phyloP scores from a whole-genome alignment of 2,888 invertebrate genomes.

The Carabus problematicus region DNA sequence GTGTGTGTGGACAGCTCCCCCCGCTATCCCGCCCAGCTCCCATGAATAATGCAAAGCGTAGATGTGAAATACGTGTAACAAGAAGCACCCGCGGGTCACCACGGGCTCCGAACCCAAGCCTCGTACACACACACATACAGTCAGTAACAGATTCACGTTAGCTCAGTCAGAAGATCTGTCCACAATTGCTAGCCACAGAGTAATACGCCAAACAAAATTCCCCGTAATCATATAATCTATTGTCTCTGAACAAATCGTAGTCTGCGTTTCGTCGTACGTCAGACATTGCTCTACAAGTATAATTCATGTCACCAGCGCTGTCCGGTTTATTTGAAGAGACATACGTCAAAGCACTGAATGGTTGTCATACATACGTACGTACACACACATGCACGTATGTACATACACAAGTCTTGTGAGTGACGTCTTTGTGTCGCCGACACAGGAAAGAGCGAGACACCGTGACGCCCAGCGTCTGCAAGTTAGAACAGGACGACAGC shows the following conservation, averaged over 20 bases:
- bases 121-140: not conserved
- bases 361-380: no score
- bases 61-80: conserved; percentile 61
- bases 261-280: no score
- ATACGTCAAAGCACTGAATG: no score
- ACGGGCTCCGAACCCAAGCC: not conserved
- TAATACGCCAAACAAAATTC: no score
- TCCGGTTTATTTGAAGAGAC: no score
- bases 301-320: no score
- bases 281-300: no score
- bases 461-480: conserved; percentile 1
- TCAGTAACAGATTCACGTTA: conserved; percentile 21
- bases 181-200: conserved; percentile 12
- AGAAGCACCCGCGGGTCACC: conserved; percentile 44
- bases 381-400: no score
- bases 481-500: not conserved
- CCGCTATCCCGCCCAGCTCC: conserved; percentile 46
- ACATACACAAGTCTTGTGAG: not conserved
- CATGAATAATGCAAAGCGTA: conserved; percentile 62
- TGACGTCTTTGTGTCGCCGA: conserved; percentile 39
- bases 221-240: no score
- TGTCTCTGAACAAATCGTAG: no score
- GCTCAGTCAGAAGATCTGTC: conserved; percentile 16
- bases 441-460: conserved; percentile 31
- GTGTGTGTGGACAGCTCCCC: not conserved